Base-by-base conservation (phyloP, 1,140 invertebrate genomes). In the Campodea augens region DNA sequence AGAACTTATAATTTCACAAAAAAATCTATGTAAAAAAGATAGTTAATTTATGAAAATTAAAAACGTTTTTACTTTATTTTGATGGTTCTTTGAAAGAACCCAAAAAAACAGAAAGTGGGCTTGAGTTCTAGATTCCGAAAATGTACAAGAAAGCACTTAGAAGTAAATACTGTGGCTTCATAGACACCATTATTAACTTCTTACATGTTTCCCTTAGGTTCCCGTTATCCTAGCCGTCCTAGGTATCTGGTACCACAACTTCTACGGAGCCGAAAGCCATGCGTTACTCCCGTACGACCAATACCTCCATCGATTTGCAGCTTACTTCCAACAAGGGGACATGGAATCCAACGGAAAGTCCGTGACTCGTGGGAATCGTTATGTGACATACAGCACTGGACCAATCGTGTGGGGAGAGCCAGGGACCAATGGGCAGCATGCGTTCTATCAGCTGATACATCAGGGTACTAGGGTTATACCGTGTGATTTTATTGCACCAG, bases 291-390 rank as follows among this genome's bases (percentile, higher is more conserved):
- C 96, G 0, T 99, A 99, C 64, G 96, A 99, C 63, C 85, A 99
- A 66, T 99, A 98, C 63, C 63, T 99, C 50, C 95, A 98, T 60
- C 77, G 93, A 57, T 98, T 99, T 68, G 87, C 96, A 29, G 93
- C 96, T 10, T 98, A 99, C 64, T 98, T 99, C 66, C 96, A 99
- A 68, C 96, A 99, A 71, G 95, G 93, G 10, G 96, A 99, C 61
- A 99, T 99, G 96, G 96, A 99, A 66, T 96, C 89, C 48, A 99
- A 99, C 69, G 96, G 96, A 54, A 99, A 99, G 70, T 93, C 80
- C 57, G 79, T 83, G 10, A 49, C 85, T 7, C 71, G 81, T 32
- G 72, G 70, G 50, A 87, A 88, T 0, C 59, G 73, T 29, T 60
- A 59, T 15, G 90, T 89, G 1, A 62, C 76, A 52, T 92, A 91